phyloP scores from a whole-genome alignment of 2,888 invertebrate species.

The Strigamia transsilvanica region DNA sequence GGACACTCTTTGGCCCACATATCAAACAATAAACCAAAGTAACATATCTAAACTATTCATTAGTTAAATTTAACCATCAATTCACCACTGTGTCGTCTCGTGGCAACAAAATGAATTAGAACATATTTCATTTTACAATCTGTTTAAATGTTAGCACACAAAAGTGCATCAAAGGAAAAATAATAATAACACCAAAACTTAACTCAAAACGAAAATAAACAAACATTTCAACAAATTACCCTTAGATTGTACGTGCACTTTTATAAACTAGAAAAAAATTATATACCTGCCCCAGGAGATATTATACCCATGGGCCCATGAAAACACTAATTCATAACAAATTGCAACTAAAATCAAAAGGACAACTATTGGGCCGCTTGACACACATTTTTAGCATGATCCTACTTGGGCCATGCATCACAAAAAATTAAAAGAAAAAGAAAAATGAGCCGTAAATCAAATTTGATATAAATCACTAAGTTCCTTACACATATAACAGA shows the following conservation, averaged over 20 bases:
- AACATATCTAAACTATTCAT: slow-evolving; percentile 11
- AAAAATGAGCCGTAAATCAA: slow-evolving; percentile 12
- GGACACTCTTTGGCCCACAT: slow-evolving; percentile 33
- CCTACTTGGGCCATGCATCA: neutral
- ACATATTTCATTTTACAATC: neutral
- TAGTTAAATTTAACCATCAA: slow-evolving; percentile 7
- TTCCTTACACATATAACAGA: neutral
- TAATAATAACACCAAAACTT: slow-evolving; percentile 38
- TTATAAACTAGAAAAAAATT: neutral
- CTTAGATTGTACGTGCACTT: slow-evolving; percentile 39
- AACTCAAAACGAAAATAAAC: neutral
- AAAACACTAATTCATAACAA: slow-evolving; percentile 5
- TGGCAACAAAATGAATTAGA: slow-evolving; percentile 18
- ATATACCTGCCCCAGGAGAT: slow-evolving; percentile 19
- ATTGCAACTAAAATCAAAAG: slow-evolving; percentile 19
- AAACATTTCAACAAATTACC: slow-evolving; percentile 33
- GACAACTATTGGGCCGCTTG: slow-evolving; percentile 37
- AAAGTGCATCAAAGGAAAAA: slow-evolving; percentile 31
- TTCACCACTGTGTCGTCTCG: neutral
- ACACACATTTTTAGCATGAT: slow-evolving; percentile 24
- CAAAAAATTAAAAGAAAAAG: neutral
- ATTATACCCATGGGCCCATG: slow-evolving; percentile 39
- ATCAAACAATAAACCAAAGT: slow-evolving; percentile 13
- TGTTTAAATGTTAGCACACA: slow-evolving; percentile 29
- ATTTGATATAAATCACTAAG: neutral